Conservation (phyloP, 1,140 invertebrate genomes). For the Halesus radiatus region DNA sequence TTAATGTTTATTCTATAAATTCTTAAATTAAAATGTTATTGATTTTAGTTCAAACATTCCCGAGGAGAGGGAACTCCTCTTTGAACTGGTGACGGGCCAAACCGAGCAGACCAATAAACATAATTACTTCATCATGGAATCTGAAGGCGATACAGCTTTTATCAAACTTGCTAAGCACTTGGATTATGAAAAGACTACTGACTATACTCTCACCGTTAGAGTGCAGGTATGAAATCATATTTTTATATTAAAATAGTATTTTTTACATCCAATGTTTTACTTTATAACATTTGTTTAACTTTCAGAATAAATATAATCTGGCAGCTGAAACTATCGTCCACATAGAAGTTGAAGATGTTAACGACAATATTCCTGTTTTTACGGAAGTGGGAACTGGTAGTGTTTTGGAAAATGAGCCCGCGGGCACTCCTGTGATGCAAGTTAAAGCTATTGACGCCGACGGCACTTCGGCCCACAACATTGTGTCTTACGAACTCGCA, state of each 20-base stretch:
- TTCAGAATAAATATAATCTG: constrained; percentile 83
- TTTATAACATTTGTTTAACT: constrained; percentile 18
- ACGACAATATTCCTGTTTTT: constrained; percentile 90
- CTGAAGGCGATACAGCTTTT: constrained; percentile 77
- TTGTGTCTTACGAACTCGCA: constrained; percentile 79
- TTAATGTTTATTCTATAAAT: too few relatives aligned
- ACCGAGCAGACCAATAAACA: constrained; percentile 88
- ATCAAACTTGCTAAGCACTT: constrained; percentile 81
- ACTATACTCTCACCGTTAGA: constrained; percentile 86
- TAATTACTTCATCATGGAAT: constrained; percentile 82
- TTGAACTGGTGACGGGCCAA: constrained; percentile 83
- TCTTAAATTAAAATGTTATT: background rate
- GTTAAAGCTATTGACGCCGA: constrained; percentile 90
- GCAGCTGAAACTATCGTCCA: constrained; percentile 83
- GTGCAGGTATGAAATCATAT: constrained; percentile 70
- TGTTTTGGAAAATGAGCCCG: constrained; percentile 86
- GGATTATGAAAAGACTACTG: constrained; percentile 86
- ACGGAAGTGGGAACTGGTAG: constrained; percentile 82
- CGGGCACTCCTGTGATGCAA: constrained; percentile 87
- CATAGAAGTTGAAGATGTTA: constrained; percentile 86
- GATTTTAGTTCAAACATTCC: constrained; percentile 80
- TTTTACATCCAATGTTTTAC: too few relatives aligned
- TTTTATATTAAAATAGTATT: too few relatives aligned
- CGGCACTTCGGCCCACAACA: constrained; percentile 84
- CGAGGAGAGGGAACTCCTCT: constrained; percentile 79